Evolutionary conservation across 2,888 invertebrate genomes (phyloP).

Genomic region (Conus canariensis): DNA sequence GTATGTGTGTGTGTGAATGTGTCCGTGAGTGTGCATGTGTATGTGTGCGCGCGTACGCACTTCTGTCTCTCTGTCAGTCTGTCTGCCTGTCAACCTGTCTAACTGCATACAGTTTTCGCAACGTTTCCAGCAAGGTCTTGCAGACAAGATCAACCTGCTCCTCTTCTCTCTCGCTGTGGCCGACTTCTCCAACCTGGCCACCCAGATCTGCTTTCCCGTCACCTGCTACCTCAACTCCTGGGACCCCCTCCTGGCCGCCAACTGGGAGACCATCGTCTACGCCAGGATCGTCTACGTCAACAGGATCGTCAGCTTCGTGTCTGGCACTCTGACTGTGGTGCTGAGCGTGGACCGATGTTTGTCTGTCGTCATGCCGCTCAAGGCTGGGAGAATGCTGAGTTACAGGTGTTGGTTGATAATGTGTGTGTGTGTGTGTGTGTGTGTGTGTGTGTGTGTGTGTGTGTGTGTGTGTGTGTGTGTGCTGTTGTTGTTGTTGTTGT

Average conservation of each 20-base stretch:
- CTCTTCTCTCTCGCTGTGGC: conserved; percentile 16
- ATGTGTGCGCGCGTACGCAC: no score
- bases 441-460: no score
- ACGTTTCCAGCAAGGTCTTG: background rate
- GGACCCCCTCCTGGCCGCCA: background rate
- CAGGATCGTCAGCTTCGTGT: background rate
- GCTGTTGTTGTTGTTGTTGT: no score
- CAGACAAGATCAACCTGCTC: background rate
- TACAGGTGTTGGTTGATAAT: background rate
- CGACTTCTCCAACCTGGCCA: background rate
- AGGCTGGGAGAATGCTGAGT: background rate
- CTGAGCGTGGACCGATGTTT: conserved; percentile 1
- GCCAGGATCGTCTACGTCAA: background rate
- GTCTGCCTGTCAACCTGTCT: no score
- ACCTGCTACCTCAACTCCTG: background rate
- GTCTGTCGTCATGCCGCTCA: background rate
- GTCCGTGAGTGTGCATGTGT: no score
- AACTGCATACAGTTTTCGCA: no score
- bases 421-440: no score
- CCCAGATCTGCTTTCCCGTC: background rate
- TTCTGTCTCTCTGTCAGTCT: no score
- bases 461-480: no score
- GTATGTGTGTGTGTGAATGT: no score
- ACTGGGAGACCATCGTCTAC: background rate
- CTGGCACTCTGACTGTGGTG: background rate